Conservation (phyloP, 2,888 invertebrate genomes). For the Lottia scabra region DNA sequence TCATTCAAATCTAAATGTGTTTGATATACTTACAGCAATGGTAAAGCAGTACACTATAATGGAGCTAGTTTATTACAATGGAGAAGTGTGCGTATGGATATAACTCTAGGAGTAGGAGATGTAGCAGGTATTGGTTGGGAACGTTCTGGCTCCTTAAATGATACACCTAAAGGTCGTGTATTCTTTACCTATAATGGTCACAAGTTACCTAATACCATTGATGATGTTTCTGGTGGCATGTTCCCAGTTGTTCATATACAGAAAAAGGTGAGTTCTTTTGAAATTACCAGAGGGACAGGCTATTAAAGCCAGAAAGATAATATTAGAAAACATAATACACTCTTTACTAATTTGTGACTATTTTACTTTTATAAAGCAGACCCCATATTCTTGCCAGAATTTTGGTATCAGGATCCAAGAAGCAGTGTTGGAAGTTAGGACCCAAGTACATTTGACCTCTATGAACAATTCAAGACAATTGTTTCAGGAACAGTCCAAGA, state of each 20-base stretch:
- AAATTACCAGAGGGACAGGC: too few relatives aligned
- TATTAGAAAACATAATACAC: too few relatives aligned
- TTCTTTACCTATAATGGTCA: slow-evolving; percentile 68
- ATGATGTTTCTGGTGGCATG: slow-evolving; percentile 66
- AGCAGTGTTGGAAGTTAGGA: too few relatives aligned
- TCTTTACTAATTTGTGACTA: too few relatives aligned
- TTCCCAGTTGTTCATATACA: slow-evolving; percentile 69
- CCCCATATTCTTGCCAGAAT: background rate
- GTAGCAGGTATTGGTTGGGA: slow-evolving; percentile 69
- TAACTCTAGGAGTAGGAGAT: slow-evolving; percentile 63
- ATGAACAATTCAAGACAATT: too few relatives aligned
- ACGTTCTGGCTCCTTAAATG: slow-evolving; percentile 50
- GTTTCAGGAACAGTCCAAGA: too few relatives aligned
- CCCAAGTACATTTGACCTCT: too few relatives aligned
- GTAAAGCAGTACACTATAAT: slow-evolving; percentile 69
- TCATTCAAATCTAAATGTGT: background rate
- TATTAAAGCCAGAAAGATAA: too few relatives aligned
- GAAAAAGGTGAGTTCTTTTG: slow-evolving; percentile 57
- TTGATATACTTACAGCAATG: slow-evolving; percentile 52
- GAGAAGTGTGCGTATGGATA: slow-evolving; percentile 66
- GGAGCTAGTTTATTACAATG: slow-evolving; percentile 68
- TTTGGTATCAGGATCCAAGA: too few relatives aligned
- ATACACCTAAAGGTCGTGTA: slow-evolving; percentile 61
- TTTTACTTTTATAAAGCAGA: background rate
- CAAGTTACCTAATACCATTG: slow-evolving; percentile 59